Percentiles rank a stretch among this genome's conserved stretches.
Evolutionary conservation across 1,140 invertebrate genomes (phyloP).

Genomic region (Drosophila leontia): DNA sequence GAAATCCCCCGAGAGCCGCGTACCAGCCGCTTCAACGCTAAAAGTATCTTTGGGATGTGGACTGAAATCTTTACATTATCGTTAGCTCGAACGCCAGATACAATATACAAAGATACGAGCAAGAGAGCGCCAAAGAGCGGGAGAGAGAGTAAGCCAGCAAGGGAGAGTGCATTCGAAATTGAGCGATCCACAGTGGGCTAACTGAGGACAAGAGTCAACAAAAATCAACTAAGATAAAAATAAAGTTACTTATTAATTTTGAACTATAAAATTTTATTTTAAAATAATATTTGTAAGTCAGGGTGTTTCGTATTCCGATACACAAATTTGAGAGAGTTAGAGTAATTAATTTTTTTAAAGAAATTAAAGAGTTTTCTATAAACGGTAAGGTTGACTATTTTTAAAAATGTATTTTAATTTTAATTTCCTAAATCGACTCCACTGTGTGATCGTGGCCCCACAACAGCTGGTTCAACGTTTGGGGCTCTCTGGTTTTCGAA

Average conservation of each 20-base stretch:
- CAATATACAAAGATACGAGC: conserved; percentile 9
- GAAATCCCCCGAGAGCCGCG: conserved; percentile 29
- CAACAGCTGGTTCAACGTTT: conserved; percentile 32
- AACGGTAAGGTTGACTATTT: too few relatives aligned
- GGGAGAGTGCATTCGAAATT: conserved; percentile 5
- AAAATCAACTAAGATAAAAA: neutral
- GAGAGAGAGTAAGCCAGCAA: neutral
- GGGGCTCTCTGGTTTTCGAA: conserved; percentile 56
- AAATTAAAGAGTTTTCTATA: neutral
- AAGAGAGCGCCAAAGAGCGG: neutral
- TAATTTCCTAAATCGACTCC: neutral
- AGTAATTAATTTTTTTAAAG: neutral
- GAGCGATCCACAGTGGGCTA: conserved; percentile 4
- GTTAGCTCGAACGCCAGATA: conserved; percentile 40
- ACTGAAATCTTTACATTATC: conserved; percentile 47
- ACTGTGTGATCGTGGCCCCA: conserved; percentile 1
- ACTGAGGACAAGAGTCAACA: neutral
- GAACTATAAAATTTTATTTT: neutral
- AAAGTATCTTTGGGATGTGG: conserved; percentile 66
- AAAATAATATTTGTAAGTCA: neutral
- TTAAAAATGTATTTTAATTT: neutral
- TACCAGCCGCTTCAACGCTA: conserved; percentile 67
- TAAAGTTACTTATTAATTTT: neutral
- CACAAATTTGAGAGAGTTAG: neutral
- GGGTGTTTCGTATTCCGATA: too few relatives aligned